phyloP scores from a whole-genome alignment of 2,113 vertebrate genomes.

The Dendropsophus ebraccatus region DNA sequence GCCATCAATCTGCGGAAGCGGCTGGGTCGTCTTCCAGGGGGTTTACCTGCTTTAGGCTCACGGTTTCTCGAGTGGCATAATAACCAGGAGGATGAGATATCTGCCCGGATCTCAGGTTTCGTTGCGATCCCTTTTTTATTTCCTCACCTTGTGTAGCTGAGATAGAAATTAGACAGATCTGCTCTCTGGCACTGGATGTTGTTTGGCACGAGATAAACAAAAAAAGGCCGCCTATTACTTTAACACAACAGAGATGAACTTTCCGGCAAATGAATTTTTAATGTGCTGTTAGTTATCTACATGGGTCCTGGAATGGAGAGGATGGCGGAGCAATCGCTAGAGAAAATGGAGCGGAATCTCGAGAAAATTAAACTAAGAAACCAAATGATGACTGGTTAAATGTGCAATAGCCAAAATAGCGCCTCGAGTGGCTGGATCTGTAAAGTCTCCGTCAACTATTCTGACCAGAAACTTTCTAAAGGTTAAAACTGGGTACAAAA shows the following conservation, averaged over 20 bases:
- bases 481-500: not conserved
- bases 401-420: not conserved
- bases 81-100: constrained; percentile 14
- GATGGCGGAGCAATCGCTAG: not conserved
- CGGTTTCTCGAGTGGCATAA: constrained; percentile 28
- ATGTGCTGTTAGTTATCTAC: constrained; percentile 35
- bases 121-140: constrained; percentile 27
- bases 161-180: constrained; percentile 33
- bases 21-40: not conserved
- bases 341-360: not conserved
- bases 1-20: constrained; percentile 29
- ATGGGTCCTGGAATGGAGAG: not conserved
- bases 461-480: not conserved
- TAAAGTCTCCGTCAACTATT: too few species aligned
- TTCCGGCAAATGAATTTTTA: constrained; percentile 49
- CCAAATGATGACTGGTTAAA: not conserved
- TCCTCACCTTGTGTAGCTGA: not conserved
- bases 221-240: constrained; percentile 48
- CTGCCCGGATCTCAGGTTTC: constrained; percentile 8
- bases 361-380: not conserved
- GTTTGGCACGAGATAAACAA: constrained; percentile 36
- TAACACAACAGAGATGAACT: constrained; percentile 47
- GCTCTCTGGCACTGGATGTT: not conserved
- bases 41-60: constrained; percentile 11
- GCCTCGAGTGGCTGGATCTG: not conserved